phyloP scores from a whole-genome alignment of 2,797 vertebrate genomes.

The Masticophis lateralis region DNA sequence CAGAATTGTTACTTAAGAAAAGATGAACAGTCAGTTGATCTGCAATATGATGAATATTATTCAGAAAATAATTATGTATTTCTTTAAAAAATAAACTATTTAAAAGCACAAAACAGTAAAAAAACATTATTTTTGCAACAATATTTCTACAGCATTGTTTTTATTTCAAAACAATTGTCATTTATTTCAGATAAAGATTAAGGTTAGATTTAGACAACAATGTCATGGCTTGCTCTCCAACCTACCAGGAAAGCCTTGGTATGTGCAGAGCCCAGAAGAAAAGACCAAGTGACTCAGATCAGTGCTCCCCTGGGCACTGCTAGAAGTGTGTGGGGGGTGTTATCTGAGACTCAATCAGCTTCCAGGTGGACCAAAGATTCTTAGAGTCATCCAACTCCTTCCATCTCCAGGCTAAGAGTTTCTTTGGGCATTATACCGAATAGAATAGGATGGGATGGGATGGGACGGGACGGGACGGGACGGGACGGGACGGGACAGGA shows the following conservation, averaged over 20 bases:
- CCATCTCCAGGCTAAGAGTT: background rate
- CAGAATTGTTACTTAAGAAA: slow-evolving; percentile 54
- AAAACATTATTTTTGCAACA: background rate
- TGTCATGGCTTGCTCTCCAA: background rate
- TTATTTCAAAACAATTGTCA: background rate
- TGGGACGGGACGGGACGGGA: accelerated
- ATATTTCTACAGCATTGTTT: background rate
- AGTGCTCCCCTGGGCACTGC: background rate
- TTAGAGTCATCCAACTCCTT: background rate
- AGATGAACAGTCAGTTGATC: slow-evolving; percentile 59
- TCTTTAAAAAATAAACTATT: slow-evolving; percentile 49
- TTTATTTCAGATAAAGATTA: background rate
- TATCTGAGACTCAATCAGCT: background rate
- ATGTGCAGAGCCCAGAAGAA: background rate
- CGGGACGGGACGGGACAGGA: accelerated
- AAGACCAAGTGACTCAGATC: background rate
- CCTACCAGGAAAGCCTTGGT: background rate
- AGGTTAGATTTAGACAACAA: background rate
- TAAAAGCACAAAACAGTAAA: slow-evolving; percentile 30
- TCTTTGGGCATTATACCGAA: background rate
- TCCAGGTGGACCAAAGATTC: background rate
- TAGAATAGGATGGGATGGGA: too few relatives aligned
- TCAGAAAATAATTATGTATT: slow-evolving; percentile 53
- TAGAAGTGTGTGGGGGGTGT: background rate
- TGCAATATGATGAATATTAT: slow-evolving; percentile 50